phyloP scores from a whole-genome alignment of 2,888 invertebrate genomes.

The Drosophila rubida region DNA sequence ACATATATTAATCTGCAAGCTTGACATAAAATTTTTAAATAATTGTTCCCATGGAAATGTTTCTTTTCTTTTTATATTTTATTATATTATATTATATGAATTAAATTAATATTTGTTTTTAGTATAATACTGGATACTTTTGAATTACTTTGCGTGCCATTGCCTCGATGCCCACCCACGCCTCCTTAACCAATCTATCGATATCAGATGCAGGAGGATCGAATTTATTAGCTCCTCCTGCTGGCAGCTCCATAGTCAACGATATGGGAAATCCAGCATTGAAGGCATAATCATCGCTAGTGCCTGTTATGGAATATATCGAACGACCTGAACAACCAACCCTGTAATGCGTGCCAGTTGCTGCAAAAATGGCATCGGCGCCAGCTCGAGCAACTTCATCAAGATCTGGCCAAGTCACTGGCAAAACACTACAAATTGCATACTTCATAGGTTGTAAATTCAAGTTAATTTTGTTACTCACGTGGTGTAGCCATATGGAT shows the following conservation, averaged over 20 bases:
- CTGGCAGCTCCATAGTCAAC: conserved; percentile 87
- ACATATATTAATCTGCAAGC: no score
- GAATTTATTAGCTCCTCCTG: conserved; percentile 85
- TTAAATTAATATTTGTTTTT: neutral
- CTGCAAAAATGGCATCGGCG: conserved; percentile 78
- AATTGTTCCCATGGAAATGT: no score
- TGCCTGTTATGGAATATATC: conserved; percentile 86
- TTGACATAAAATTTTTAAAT: no score
- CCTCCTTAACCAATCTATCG: conserved; percentile 86
- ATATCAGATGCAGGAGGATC: conserved; percentile 87
- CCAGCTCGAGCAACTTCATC: conserved; percentile 80
- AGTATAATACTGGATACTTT: conserved; percentile 61
- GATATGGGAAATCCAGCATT: conserved; percentile 72
- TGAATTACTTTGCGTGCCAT: conserved; percentile 71
- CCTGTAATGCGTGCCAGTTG: conserved; percentile 77
- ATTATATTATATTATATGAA: neutral
- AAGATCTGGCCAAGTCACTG: conserved; percentile 84
- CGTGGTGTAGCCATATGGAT: neutral
- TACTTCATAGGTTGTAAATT: neutral
- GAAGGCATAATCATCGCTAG: conserved; percentile 88
- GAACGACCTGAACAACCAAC: conserved; percentile 78
- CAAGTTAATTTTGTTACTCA: neutral
- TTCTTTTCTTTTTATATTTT: no score
- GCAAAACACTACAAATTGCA: conserved; percentile 71
- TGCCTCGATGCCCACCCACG: conserved; percentile 85